Evolutionary conservation across 2,113 vertebrate genomes (phyloP).

Genomic region (Sinocyclocheilus rhinocerous): DNA sequence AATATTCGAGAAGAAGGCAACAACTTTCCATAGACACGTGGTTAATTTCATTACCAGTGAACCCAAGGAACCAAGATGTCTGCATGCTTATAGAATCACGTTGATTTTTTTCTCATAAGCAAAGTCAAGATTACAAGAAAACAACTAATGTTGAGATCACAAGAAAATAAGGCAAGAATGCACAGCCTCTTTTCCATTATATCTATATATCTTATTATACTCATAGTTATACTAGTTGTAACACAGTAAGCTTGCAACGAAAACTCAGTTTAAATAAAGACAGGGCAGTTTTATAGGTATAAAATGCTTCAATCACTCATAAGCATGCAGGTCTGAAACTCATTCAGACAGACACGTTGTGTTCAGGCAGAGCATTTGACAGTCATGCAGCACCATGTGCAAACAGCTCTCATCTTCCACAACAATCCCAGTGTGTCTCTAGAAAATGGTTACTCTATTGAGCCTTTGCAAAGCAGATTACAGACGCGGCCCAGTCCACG

Average conservation of each 20-base stretch:
- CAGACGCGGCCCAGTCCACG: conserved; percentile 58
- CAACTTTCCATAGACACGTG: neutral
- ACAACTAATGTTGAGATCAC: neutral
- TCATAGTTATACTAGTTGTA: neutral
- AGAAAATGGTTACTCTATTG: conserved; percentile 63
- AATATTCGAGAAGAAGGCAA: neutral
- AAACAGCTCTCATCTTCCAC: conserved; percentile 51
- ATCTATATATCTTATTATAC: neutral
- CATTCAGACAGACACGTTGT: conserved; percentile 22
- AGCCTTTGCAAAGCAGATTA: conserved; percentile 69
- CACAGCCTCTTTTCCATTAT: neutral
- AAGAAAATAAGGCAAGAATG: neutral
- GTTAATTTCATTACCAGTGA: neutral
- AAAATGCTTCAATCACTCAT: neutral
- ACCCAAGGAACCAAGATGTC: neutral
- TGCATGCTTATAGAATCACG: neutral
- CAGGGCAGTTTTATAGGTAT: neutral
- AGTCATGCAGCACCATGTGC: conserved; percentile 67
- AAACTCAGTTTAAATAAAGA: neutral
- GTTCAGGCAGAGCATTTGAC: neutral
- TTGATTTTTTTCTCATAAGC: neutral
- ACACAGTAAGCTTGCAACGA: neutral
- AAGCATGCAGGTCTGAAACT: neutral
- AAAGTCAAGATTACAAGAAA: neutral
- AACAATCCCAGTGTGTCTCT: conserved; percentile 60